Conservation (phyloP, 2,888 invertebrate genomes). For the Dasypolia templi region DNA sequence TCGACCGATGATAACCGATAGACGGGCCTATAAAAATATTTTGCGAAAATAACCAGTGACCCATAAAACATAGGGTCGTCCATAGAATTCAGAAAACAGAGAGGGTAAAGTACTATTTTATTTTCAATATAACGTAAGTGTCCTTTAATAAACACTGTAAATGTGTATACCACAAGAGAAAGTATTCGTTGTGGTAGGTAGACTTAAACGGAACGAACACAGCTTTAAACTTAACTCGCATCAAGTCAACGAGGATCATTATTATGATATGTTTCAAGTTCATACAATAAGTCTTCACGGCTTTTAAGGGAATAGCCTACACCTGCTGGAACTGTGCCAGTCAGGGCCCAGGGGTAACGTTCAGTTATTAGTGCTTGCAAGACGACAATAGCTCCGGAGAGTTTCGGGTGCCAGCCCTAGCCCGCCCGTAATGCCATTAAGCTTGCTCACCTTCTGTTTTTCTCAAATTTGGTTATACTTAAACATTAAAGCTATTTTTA, state of each 20-base stretch:
- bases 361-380: constrained; percentile 73
- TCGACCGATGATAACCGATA: neutral
- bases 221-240: neutral
- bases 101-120: neutral
- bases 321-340: constrained; percentile 72
- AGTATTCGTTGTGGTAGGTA: neutral
- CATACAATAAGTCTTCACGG: constrained; percentile 61
- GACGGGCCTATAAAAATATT: too few relatives aligned
- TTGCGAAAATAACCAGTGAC: neutral
- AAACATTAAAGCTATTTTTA: constrained; percentile 58
- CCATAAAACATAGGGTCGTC: neutral
- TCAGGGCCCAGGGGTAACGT: constrained; percentile 65
- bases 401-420: constrained; percentile 66
- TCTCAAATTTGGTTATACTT: constrained; percentile 61
- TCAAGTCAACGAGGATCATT: constrained; percentile 16
- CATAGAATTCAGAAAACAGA: neutral
- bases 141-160: neutral
- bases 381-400: constrained; percentile 69
- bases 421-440: constrained; percentile 64
- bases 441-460: constrained; percentile 63
- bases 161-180: neutral
- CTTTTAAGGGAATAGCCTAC: constrained; percentile 73
- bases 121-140: neutral
- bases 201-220: neutral
- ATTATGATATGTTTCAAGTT: constrained; percentile 36